phyloP scores from a whole-genome alignment of 23 tunicate species.

The Trididemnum miniatum region DNA sequence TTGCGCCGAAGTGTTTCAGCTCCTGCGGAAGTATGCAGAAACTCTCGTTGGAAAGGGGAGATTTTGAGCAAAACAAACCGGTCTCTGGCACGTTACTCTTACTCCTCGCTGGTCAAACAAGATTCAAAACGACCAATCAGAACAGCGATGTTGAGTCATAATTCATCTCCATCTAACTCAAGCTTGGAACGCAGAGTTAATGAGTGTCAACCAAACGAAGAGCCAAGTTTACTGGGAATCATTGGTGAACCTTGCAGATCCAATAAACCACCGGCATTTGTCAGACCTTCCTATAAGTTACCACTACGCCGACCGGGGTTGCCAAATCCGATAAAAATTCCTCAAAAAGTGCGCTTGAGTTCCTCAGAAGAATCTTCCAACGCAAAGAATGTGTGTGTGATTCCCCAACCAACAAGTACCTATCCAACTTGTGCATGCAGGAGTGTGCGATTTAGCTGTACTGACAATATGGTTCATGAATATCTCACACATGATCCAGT shows the following conservation, averaged over 20 bases:
- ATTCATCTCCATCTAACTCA: neutral
- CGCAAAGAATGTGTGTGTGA: neutral
- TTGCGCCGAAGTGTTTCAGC: neutral
- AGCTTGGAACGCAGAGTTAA: neutral
- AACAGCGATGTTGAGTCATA: neutral
- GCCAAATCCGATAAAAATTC: neutral
- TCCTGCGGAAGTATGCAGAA: neutral
- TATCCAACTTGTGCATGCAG: constrained; percentile 3
- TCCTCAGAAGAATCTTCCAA: neutral
- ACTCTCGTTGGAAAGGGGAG: neutral
- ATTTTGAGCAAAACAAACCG: neutral
- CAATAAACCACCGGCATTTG: neutral
- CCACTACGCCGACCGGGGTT: neutral
- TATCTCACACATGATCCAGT: constrained; percentile 1
- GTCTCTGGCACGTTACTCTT: neutral
- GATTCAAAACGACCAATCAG: neutral
- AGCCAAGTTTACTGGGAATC: neutral
- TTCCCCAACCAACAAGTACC: neutral
- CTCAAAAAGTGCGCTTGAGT: neutral
- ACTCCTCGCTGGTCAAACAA: neutral
- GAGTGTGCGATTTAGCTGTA: constrained; percentile 20
- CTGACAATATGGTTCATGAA: constrained; percentile 17
- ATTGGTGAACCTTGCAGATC: neutral
- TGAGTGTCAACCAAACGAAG: neutral
- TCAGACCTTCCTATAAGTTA: neutral